Evolutionary conservation across 1,140 invertebrate genomes (phyloP).

Genomic region (Caerostris darwini): DNA sequence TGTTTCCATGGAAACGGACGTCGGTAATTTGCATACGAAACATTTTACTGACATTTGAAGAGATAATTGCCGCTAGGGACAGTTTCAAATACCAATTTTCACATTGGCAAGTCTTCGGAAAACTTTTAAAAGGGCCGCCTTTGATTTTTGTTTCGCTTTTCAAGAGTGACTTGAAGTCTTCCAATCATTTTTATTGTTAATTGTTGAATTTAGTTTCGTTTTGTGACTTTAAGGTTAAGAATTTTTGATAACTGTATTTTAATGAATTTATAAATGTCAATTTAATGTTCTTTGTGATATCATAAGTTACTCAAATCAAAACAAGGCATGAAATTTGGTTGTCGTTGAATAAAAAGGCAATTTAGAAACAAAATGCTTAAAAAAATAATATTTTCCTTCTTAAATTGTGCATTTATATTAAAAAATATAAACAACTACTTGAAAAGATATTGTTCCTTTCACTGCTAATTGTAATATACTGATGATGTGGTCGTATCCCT

Average conservation of each 20-base stretch:
- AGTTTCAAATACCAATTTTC: slow-evolving; percentile 21
- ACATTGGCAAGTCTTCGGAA: neutral
- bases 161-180: neutral
- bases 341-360: no score
- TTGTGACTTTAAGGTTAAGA: neutral
- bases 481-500: no score
- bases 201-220: neutral
- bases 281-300: neutral
- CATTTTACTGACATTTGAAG: slow-evolving; percentile 71
- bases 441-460: no score
- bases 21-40: slow-evolving; percentile 70
- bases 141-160: slow-evolving; percentile 15
- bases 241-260: neutral
- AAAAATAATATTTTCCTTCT: no score
- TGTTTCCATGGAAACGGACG: slow-evolving; percentile 67
- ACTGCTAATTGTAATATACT: no score
- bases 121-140: slow-evolving; percentile 9
- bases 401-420: no score
- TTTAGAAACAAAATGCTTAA: no score
- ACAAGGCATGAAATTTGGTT: no score
- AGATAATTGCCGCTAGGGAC: slow-evolving; percentile 71
- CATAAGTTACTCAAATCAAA: no score
- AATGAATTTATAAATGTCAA: neutral
- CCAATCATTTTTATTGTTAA: slow-evolving; percentile 18
- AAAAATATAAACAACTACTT: no score